Conservation (phyloP, 1,140 invertebrate genomes). For the Colletes latitarsis region DNA sequence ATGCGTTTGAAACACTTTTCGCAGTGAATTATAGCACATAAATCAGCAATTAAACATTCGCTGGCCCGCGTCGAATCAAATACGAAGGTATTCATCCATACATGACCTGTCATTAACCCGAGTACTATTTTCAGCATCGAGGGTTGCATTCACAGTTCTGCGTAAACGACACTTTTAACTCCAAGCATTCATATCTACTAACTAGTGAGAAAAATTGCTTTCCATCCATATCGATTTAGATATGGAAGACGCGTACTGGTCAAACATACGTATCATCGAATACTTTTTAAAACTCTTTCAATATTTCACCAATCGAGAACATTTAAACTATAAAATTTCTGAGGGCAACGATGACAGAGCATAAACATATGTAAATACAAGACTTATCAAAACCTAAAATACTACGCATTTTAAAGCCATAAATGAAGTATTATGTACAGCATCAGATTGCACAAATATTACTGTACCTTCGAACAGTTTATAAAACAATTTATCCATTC, state of each 20-base stretch:
- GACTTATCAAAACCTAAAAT: not conserved
- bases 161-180: constrained; percentile 3
- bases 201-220: not conserved
- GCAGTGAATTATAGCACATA: not conserved
- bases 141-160: not conserved
- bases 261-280: not conserved
- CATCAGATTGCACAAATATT: not conserved
- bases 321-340: not conserved
- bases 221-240: not conserved
- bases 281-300: too few species aligned
- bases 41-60: constrained; percentile 15
- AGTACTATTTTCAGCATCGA: not conserved
- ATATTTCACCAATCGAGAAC: not conserved
- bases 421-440: too few species aligned
- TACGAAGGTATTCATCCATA: not conserved
- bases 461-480: not conserved
- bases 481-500: not conserved
- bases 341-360: not conserved
- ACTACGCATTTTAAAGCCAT: not conserved
- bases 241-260: not conserved
- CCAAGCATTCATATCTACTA: not conserved
- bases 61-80: not conserved
- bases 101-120: not conserved
- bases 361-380: not conserved
- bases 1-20: constrained; percentile 9